A percentile compares a stretch with the other conserved stretches of the same genome.
These are phyloP conservation scores for Onychostruthus taczanowskii DNA, from an alignment of 2,113 vertebrate genomes.

Conservation along the genomic window DNA sequence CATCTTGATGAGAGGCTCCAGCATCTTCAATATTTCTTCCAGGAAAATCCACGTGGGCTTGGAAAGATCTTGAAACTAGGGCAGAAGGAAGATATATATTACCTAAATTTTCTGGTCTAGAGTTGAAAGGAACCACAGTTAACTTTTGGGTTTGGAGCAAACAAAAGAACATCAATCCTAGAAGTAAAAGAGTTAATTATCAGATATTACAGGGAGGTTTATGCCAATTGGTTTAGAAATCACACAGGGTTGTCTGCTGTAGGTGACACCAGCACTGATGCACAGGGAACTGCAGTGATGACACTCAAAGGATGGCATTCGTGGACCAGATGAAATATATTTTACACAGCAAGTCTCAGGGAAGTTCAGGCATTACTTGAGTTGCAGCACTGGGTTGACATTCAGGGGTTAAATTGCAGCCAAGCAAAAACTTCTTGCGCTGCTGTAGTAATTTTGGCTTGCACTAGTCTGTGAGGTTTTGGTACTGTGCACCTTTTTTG, in stretches of 20 bases:
- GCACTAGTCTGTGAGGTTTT: background rate
- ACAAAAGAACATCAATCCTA: background rate
- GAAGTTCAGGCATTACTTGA: background rate
- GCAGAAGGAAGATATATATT: background rate
- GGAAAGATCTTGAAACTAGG: slow-evolving; percentile 22
- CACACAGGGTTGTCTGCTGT: background rate
- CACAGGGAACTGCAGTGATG: background rate
- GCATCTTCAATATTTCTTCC: background rate
- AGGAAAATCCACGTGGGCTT: background rate
- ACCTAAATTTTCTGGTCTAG: background rate
- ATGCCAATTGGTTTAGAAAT: background rate
- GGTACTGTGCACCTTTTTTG: background rate
- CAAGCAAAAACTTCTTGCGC: background rate
- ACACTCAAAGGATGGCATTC: background rate
- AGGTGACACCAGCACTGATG: background rate
- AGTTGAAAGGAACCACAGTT: background rate
- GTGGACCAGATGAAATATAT: background rate
- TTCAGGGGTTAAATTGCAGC: background rate
- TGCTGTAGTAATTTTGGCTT: background rate
- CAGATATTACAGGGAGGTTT: accelerated
- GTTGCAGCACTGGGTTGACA: background rate
- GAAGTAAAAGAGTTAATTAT: background rate
- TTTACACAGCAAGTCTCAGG: background rate
- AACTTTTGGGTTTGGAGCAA: background rate
- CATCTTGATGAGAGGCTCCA: background rate